These are phyloP conservation scores for Anhinga rufa DNA, from an alignment of 2,113 vertebrate genomes.

Conservation along the genomic window DNA sequence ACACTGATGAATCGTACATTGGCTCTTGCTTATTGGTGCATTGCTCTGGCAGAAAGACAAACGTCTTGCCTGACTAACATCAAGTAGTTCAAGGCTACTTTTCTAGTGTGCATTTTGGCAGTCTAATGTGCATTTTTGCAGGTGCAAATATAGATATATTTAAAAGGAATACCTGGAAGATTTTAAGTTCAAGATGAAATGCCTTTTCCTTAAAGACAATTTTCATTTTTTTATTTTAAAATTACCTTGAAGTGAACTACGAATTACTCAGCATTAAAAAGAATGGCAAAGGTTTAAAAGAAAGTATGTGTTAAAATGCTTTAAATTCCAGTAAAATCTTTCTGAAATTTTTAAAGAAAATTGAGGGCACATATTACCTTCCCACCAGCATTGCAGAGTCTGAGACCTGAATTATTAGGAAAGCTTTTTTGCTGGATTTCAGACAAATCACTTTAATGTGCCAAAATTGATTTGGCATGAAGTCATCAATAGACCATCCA, in stretches of 20 bases:
- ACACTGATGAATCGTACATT: background rate
- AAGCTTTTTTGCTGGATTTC: slow-evolving; percentile 49
- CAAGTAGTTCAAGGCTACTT: background rate
- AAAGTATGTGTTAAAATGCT: background rate
- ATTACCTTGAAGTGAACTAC: background rate
- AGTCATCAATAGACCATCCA: slow-evolving; percentile 7
- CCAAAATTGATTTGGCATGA: slow-evolving; percentile 60
- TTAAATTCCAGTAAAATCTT: slow-evolving; percentile 1
- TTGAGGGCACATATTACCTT: slow-evolving; percentile 2
- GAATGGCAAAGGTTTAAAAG: background rate
- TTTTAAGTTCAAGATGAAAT: background rate
- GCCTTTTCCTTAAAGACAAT: background rate
- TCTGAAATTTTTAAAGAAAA: background rate
- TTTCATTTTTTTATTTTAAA: background rate
- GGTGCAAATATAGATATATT: background rate
- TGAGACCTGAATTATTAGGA: slow-evolving; percentile 44
- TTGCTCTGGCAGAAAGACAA: background rate
- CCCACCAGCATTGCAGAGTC: background rate
- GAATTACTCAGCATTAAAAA: background rate
- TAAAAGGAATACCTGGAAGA: background rate
- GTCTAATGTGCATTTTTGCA: background rate
- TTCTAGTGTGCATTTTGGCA: background rate
- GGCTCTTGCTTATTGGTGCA: background rate
- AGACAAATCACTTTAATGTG: slow-evolving; percentile 53
- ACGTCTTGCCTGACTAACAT: background rate